A percentile compares a stretch with the other conserved stretches of the same genome.
phyloP scores from a whole-genome alignment of 2,888 invertebrate species.

The Hemicrepidius hirtus region DNA sequence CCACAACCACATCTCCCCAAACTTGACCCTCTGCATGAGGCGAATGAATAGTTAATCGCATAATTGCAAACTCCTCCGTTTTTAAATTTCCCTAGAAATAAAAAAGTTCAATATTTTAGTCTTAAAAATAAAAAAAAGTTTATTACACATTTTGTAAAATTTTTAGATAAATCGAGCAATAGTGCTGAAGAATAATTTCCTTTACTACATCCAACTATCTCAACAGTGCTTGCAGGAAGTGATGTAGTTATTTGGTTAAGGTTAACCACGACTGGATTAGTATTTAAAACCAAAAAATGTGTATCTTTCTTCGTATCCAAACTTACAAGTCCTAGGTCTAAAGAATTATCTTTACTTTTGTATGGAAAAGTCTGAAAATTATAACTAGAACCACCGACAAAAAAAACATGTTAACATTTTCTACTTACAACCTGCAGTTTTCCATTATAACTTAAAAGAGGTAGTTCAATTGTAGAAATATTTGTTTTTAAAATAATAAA shows the following conservation, averaged over 20 bases:
- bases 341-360: slow-evolving; percentile 68
- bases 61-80: slow-evolving; percentile 80
- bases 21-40: slow-evolving; percentile 81
- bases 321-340: slow-evolving; percentile 81
- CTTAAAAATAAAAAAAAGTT: slow-evolving; percentile 55
- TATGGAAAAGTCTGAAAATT: slow-evolving; percentile 69
- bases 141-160: slow-evolving; percentile 70
- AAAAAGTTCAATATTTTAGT: too few species aligned
- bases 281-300: slow-evolving; percentile 82
- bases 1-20: slow-evolving; percentile 82
- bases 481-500: slow-evolving; percentile 82
- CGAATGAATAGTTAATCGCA: slow-evolving; percentile 82
- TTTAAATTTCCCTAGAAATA: slow-evolving; percentile 70
- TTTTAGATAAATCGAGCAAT: slow-evolving; percentile 68
- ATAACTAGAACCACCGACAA: neutral
- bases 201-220: slow-evolving; percentile 78
- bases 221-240: slow-evolving; percentile 75
- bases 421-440: slow-evolving; percentile 76
- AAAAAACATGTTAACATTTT: slow-evolving; percentile 34
- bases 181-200: slow-evolving; percentile 69
- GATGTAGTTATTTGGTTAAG: slow-evolving; percentile 78
- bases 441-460: slow-evolving; percentile 84
- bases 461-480: slow-evolving; percentile 81
- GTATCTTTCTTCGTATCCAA: slow-evolving; percentile 81
- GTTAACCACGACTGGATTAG: slow-evolving; percentile 83